A percentile compares a stretch with the other conserved stretches of the same genome.
Evolutionary conservation across 2,113 vertebrate species (phyloP).

Genomic region (Aegotheles bennettii): DNA sequence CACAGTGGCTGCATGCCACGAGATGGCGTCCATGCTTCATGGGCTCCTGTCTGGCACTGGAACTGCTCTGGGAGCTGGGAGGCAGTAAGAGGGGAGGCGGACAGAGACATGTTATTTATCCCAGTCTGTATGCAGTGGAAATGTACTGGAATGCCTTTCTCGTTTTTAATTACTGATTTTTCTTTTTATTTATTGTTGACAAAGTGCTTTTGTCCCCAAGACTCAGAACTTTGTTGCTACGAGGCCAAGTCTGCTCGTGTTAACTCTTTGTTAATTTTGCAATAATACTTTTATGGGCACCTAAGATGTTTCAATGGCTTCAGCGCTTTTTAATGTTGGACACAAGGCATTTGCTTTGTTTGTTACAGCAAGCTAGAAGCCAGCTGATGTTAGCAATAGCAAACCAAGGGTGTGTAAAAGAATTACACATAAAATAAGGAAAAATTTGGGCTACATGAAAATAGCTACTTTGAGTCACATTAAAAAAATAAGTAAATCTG

Average conservation of each 20-base stretch:
- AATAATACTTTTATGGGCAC: background rate
- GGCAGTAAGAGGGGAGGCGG: background rate
- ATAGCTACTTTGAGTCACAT: background rate
- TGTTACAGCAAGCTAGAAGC: background rate
- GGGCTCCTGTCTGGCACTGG: background rate
- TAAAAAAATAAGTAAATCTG: background rate
- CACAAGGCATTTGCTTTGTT: background rate
- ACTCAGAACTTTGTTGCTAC: background rate
- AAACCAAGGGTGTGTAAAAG: background rate
- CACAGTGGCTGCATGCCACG: background rate
- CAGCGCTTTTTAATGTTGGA: background rate
- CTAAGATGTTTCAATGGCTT: background rate
- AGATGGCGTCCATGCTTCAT: background rate
- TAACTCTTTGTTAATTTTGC: background rate
- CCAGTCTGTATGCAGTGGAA: background rate
- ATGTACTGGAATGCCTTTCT: background rate
- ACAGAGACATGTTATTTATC: background rate
- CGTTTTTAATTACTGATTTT: background rate
- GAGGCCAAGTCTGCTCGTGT: background rate
- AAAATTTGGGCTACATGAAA: background rate
- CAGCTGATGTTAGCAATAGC: background rate
- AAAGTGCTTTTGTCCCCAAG: background rate
- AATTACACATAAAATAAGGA: background rate
- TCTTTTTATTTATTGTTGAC: background rate
- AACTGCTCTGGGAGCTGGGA: background rate